phyloP scores from a whole-genome alignment of 2,797 vertebrate genomes.

The Gobio occitaniae region DNA sequence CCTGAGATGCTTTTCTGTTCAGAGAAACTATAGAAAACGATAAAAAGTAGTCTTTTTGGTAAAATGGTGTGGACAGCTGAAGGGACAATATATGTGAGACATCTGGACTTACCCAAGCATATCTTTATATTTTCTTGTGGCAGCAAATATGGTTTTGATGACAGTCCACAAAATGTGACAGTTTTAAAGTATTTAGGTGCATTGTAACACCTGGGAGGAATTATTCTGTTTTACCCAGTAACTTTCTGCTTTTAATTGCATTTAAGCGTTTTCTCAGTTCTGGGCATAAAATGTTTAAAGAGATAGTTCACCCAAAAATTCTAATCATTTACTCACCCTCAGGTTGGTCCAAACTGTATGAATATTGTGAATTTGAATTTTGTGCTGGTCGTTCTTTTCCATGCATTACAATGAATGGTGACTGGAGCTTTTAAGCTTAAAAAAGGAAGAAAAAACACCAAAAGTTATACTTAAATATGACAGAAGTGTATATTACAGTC shows the following conservation, averaged over 20 bases:
- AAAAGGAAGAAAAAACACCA: background rate
- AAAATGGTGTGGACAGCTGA: constrained; percentile 38
- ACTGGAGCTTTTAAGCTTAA: background rate
- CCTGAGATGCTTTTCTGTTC: constrained; percentile 43
- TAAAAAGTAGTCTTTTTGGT: background rate
- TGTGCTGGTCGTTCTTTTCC: background rate
- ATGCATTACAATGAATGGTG: background rate
- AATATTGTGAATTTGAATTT: background rate
- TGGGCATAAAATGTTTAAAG: background rate
- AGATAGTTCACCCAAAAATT: background rate
- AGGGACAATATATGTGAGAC: constrained; percentile 46
- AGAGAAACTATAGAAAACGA: background rate
- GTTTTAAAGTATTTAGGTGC: constrained; percentile 23
- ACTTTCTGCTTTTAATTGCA: background rate
- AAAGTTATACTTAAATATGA: background rate
- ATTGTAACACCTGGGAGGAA: constrained; percentile 40
- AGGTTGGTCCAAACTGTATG: background rate
- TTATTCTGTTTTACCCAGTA: background rate
- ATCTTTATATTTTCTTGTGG: constrained; percentile 42
- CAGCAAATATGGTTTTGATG: constrained; percentile 51
- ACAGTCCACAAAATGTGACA: constrained; percentile 43
- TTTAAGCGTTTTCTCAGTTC: background rate
- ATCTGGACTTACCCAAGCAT: constrained; percentile 55
- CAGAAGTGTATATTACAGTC: background rate
- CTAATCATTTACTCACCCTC: background rate